Evolutionary conservation across 92 coral and sea anemone genomes (phyloP).

Genomic region (Bergia sp.): DNA sequence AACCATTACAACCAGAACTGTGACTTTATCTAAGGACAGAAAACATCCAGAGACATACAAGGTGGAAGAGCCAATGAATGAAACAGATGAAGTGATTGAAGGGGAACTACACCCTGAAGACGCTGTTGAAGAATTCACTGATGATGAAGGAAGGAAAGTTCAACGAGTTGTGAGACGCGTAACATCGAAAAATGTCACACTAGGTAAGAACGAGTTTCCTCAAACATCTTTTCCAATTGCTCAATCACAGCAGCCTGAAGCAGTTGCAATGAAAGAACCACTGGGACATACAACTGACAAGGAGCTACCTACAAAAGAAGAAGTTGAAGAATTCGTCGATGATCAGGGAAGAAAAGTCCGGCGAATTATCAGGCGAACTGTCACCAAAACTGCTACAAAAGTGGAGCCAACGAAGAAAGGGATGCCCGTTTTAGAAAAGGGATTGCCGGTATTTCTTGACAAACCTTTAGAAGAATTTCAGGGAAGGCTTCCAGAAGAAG

Average conservation of each 20-base stretch:
- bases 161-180: slow-evolving; percentile 52
- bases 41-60: slow-evolving; percentile 5
- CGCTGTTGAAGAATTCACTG: slow-evolving; percentile 64
- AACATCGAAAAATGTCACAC: slow-evolving; percentile 44
- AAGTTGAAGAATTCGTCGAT: slow-evolving; percentile 66
- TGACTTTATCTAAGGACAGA: background rate
- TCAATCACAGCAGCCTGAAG: background rate
- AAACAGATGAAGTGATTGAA: slow-evolving; percentile 28
- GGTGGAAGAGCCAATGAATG: slow-evolving; percentile 13
- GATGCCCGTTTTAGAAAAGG: slow-evolving; percentile 10
- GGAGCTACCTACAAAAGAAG: slow-evolving; percentile 42
- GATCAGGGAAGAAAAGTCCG: slow-evolving; percentile 65
- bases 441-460: background rate
- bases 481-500: slow-evolving; percentile 18
- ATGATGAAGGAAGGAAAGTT: slow-evolving; percentile 66
- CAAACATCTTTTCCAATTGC: background rate
- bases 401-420: background rate
- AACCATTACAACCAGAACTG: slow-evolving; percentile 55
- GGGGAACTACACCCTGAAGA: slow-evolving; percentile 40
- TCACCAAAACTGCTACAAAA: slow-evolving; percentile 33
- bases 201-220: background rate
- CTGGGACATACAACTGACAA: slow-evolving; percentile 7
- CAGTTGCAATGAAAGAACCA: background rate
- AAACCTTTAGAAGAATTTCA: slow-evolving; percentile 36
- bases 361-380: slow-evolving; percentile 52